A percentile compares a stretch with the other conserved stretches of the same genome.
phyloP scores from a whole-genome alignment of 2,888 invertebrate genomes.

The Abrostola tripartita region DNA sequence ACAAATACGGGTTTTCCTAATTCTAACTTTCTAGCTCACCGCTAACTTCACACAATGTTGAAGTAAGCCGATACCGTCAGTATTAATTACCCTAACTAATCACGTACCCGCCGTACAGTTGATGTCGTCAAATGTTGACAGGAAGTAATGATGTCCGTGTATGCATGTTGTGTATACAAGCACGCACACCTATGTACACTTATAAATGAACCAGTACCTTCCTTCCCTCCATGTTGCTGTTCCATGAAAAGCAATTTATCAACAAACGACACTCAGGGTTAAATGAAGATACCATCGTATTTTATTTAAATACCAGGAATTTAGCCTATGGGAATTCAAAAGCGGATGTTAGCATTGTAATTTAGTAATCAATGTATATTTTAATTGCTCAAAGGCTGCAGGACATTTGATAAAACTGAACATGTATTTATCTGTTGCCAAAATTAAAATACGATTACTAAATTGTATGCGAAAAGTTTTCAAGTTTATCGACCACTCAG shows the following conservation, averaged over 20 bases:
- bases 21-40: too few relatives aligned
- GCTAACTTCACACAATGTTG: not conserved
- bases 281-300: conserved; percentile 36
- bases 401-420: too few relatives aligned
- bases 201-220: not conserved
- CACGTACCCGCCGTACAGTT: conserved; percentile 9
- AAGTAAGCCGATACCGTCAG: conserved; percentile 21
- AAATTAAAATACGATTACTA: too few relatives aligned
- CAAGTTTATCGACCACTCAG: too few relatives aligned
- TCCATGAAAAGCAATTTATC: conserved; percentile 39
- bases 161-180: conserved; percentile 19
- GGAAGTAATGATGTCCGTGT: conserved; percentile 42
- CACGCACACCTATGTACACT: conserved; percentile 15
- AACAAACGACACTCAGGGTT: conserved; percentile 32
- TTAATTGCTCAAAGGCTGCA: not conserved
- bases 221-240: conserved; percentile 7
- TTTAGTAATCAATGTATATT: not conserved
- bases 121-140: conserved; percentile 40
- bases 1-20: too few relatives aligned
- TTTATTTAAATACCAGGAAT: conserved; percentile 28
- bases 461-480: too few relatives aligned
- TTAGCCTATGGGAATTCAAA: conserved; percentile 12
- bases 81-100: conserved; percentile 38
- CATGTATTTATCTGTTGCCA: too few relatives aligned
- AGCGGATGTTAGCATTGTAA: not conserved